Conservation (phyloP, 2,113 vertebrate species). For the Entomyzon cyanotis region DNA sequence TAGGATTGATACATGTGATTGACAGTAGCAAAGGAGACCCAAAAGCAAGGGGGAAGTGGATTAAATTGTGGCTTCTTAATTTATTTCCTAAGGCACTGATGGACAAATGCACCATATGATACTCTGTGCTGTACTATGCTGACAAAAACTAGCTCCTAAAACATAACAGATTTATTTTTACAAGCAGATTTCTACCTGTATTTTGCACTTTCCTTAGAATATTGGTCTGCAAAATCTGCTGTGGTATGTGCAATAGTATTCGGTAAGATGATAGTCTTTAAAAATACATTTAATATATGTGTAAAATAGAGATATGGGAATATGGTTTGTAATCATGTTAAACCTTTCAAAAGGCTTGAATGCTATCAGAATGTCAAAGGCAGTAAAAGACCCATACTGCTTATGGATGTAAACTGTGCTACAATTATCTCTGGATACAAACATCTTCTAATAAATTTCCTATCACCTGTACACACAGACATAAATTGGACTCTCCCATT, state of each 20-base stretch:
- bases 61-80: neutral
- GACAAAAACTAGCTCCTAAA: neutral
- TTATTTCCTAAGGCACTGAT: neutral
- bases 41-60: neutral
- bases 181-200: neutral
- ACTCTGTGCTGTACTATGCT: neutral
- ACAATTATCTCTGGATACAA: neutral
- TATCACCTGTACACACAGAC: neutral
- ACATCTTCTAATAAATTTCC: neutral
- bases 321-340: neutral
- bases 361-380: neutral
- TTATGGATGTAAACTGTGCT: neutral
- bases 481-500: neutral
- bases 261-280: fast-evolving
- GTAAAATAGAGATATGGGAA: neutral
- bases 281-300: neutral
- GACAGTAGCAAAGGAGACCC: neutral
- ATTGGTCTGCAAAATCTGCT: neutral
- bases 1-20: neutral
- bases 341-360: neutral
- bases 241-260: neutral
- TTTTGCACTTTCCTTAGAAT: neutral
- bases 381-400: neutral
- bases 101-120: neutral
- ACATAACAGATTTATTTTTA: neutral